Percentiles rank a stretch among this genome's conserved stretches.
Conservation (phyloP, 2,797 vertebrate species). For the Limosa lapponica region DNA sequence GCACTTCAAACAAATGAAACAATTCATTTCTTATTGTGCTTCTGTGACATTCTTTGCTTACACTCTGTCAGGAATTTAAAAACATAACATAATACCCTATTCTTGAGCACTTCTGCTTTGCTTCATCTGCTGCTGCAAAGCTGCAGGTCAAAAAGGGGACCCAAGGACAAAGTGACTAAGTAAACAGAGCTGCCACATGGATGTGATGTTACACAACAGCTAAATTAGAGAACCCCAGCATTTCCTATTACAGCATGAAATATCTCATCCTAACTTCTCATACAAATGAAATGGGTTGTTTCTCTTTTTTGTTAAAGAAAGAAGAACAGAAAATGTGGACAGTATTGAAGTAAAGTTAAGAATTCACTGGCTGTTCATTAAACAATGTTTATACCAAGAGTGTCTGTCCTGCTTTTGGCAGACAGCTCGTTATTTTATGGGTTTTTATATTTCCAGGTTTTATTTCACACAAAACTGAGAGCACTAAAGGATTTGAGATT, state of each 20-base stretch:
- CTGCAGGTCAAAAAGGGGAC: background rate
- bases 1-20: constrained; percentile 21
- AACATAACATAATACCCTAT: background rate
- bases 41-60: background rate
- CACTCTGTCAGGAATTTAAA: background rate
- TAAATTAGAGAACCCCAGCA: background rate
- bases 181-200: background rate
- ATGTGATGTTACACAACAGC: background rate
- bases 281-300: background rate
- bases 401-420: background rate
- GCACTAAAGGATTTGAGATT: background rate
- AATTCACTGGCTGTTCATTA: background rate
- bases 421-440: background rate
- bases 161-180: background rate
- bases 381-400: background rate
- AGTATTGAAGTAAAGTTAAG: background rate
- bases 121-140: background rate
- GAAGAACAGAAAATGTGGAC: background rate
- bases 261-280: background rate
- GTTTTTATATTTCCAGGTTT: background rate
- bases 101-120: background rate
- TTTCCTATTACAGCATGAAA: background rate
- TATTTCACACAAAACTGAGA: background rate
- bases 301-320: background rate
- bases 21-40: background rate